Conservation (phyloP, 2,797 vertebrate species). For the Macroramphosus scolopax region DNA sequence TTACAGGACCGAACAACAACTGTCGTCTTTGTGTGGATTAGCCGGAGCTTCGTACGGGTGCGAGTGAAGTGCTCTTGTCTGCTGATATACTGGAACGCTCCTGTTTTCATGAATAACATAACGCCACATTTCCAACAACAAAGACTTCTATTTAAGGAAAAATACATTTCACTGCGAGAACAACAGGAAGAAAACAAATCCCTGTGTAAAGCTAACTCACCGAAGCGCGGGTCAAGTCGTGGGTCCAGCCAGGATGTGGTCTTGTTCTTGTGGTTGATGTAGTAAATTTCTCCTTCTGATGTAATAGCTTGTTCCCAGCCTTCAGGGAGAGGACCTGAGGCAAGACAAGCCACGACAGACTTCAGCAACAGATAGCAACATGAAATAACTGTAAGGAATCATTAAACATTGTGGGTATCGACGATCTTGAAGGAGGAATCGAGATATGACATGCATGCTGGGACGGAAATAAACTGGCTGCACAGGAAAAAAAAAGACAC, state of each 20-base stretch:
- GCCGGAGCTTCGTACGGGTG: slow-evolving; percentile 1
- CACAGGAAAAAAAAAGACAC: neutral
- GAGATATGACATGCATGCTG: neutral
- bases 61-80: slow-evolving; percentile 8
- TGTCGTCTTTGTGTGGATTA: slow-evolving; percentile 3
- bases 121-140: no score
- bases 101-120: no score
- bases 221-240: slow-evolving; percentile 93
- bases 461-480: neutral
- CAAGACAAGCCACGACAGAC: slow-evolving; percentile 45
- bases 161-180: no score
- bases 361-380: neutral
- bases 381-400: neutral
- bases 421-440: neutral
- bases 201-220: slow-evolving; percentile 75
- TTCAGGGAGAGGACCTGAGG: slow-evolving; percentile 94
- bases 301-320: slow-evolving; percentile 99
- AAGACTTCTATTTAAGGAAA: no score
- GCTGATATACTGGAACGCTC: no score
- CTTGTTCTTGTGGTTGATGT: slow-evolving; percentile 99
- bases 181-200: neutral
- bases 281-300: slow-evolving; percentile 98
- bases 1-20: slow-evolving; percentile 6
- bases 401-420: neutral
- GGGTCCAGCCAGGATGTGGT: slow-evolving; percentile 99